phyloP scores from a whole-genome alignment of 1,140 invertebrate species.

The Nasonia giraulti region DNA sequence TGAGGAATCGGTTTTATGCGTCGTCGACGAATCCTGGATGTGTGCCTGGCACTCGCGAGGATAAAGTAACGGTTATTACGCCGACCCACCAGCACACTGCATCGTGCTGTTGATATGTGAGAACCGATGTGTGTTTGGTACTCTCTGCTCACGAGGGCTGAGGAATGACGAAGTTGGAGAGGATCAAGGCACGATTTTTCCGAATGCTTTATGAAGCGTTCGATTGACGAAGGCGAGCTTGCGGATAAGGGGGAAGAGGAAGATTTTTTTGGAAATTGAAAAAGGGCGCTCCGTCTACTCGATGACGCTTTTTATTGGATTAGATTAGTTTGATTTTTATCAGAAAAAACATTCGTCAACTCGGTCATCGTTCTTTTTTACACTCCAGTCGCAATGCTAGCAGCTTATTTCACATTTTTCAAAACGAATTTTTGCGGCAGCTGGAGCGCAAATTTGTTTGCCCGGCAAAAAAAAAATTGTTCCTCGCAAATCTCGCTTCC shows the following conservation, averaged over 20 bases:
- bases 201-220: not conserved
- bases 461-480: not conserved
- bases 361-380: no score
- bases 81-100: not conserved
- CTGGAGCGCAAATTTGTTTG: no score
- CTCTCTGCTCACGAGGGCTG: not conserved
- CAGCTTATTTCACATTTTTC: no score
- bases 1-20: conserved; percentile 32
- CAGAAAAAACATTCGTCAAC: no score
- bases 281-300: no score
- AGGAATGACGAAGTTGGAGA: not conserved
- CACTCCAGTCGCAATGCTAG: no score
- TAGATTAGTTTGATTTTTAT: no score
- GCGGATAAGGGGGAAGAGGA: not conserved
- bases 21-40: not conserved
- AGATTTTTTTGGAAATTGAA: not conserved
- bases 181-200: not conserved
- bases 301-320: no score
- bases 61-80: not conserved
- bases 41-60: not conserved
- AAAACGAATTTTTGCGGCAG: no score
- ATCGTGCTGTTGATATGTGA: not conserved
- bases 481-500: conserved; percentile 1
- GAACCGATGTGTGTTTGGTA: not conserved
- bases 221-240: not conserved